Evolutionary conservation across 92 coral and sea anemone genomes (phyloP).

Genomic region (Epizoanthus stellaris): DNA sequence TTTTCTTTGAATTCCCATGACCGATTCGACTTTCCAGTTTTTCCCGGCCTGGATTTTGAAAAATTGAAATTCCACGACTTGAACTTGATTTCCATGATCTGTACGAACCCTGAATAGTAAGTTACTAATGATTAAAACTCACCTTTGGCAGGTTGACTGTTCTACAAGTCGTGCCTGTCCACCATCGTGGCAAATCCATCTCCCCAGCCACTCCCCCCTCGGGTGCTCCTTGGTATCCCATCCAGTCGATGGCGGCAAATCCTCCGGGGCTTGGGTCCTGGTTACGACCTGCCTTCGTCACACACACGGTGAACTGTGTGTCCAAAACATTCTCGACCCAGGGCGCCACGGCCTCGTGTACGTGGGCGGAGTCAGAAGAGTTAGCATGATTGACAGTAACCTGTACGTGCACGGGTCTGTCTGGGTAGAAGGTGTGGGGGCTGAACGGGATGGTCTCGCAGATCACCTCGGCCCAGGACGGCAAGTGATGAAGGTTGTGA

Average conservation of each 20-base stretch:
- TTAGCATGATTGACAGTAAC: constrained; percentile 76
- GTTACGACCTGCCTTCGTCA: constrained; percentile 69
- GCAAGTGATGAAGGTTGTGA: constrained; percentile 49
- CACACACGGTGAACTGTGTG: constrained; percentile 62
- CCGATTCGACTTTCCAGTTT: too few species aligned
- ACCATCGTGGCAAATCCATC: constrained; percentile 72
- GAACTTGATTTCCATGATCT: too few species aligned
- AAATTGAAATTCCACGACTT: too few species aligned
- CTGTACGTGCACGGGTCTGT: constrained; percentile 79
- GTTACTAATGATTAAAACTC: neutral
- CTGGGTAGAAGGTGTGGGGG: constrained; percentile 76
- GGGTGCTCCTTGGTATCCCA: constrained; percentile 72
- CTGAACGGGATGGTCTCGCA: constrained; percentile 58
- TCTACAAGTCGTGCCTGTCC: constrained; percentile 73
- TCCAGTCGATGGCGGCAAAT: constrained; percentile 58
- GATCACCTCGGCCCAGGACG: constrained; percentile 66
- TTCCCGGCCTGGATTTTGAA: too few species aligned
- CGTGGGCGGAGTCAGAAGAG: constrained; percentile 60
- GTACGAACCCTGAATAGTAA: too few species aligned
- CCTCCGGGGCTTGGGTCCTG: constrained; percentile 34
- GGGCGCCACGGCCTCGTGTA: constrained; percentile 70
- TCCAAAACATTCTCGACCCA: constrained; percentile 68
- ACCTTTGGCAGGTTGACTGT: constrained; percentile 64
- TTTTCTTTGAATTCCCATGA: too few species aligned
- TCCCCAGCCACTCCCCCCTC: constrained; percentile 71